These are phyloP conservation scores for Cathartes aura DNA, from an alignment of 2,113 vertebrate genomes.

Conservation along the genomic window DNA sequence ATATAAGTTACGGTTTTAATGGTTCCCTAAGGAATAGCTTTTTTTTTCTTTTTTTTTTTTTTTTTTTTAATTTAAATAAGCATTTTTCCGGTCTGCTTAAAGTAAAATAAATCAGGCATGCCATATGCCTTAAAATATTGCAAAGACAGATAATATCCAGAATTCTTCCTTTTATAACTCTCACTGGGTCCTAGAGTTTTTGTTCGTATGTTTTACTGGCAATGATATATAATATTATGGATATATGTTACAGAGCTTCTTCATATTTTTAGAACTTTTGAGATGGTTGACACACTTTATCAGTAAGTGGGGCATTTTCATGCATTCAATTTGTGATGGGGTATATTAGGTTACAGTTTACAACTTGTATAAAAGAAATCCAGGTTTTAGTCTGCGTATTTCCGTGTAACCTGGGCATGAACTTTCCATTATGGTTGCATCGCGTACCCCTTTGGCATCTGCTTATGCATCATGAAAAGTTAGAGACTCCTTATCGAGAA, in stretches of 20 bases:
- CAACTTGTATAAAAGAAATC: neutral
- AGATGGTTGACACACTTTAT: neutral
- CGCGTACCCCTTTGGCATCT: neutral
- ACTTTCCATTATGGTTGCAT: neutral
- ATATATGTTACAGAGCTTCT: neutral
- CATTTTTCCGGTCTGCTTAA: neutral
- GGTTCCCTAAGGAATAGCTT: neutral
- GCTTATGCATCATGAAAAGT: too few relatives aligned
- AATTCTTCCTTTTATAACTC: neutral
- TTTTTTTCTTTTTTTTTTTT: too few relatives aligned
- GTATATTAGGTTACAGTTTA: neutral
- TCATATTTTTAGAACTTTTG: neutral
- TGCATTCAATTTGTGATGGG: neutral
- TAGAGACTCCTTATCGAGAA: neutral
- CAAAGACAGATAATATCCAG: neutral
- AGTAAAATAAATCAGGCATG: neutral
- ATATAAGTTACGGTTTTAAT: constrained; percentile 14
- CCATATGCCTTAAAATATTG: neutral
- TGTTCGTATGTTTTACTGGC: neutral
- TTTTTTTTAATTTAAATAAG: neutral
- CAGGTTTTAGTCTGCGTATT: neutral
- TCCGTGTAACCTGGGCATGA: neutral
- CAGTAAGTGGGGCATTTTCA: neutral
- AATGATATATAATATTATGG: neutral
- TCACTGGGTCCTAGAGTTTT: neutral